Evolutionary conservation across 2,888 invertebrate species (phyloP).

Genomic region (Eulithis testata): DNA sequence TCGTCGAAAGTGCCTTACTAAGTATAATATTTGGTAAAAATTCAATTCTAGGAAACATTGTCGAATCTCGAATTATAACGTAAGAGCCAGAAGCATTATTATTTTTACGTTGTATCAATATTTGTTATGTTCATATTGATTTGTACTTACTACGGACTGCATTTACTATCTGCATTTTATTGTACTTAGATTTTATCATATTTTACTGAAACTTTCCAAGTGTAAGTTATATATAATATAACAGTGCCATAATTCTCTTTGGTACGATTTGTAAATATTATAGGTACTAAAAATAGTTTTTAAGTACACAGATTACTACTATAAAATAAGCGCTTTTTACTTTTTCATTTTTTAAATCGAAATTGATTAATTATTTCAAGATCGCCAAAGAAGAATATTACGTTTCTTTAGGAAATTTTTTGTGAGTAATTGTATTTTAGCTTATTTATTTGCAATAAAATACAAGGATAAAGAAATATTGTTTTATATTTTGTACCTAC

Average conservation of each 20-base stretch:
- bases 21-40: constrained; percentile 10
- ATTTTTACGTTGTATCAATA: constrained; percentile 13
- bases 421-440: constrained; percentile 67
- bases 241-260: constrained; percentile 41
- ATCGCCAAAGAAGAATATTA: constrained; percentile 53
- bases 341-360: constrained; percentile 26
- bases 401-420: constrained; percentile 50
- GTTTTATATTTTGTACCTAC: constrained; percentile 14
- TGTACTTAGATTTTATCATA: constrained; percentile 33
- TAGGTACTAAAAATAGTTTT: constrained; percentile 31
- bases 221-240: constrained; percentile 27
- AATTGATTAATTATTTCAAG: constrained; percentile 39
- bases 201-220: constrained; percentile 37
- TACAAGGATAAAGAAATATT: constrained; percentile 40
- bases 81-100: constrained; percentile 15
- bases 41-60: constrained; percentile 5
- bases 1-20: constrained; percentile 28
- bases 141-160: constrained; percentile 45
- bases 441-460: constrained; percentile 77
- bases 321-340: constrained; percentile 32
- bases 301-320: constrained; percentile 36
- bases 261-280: constrained; percentile 45
- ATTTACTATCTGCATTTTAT: constrained; percentile 46
- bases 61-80: constrained; percentile 16
- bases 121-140: constrained; percentile 6